Evolutionary conservation across 2,888 invertebrate species (phyloP).

Genomic region (Entomobrya proxima): DNA sequence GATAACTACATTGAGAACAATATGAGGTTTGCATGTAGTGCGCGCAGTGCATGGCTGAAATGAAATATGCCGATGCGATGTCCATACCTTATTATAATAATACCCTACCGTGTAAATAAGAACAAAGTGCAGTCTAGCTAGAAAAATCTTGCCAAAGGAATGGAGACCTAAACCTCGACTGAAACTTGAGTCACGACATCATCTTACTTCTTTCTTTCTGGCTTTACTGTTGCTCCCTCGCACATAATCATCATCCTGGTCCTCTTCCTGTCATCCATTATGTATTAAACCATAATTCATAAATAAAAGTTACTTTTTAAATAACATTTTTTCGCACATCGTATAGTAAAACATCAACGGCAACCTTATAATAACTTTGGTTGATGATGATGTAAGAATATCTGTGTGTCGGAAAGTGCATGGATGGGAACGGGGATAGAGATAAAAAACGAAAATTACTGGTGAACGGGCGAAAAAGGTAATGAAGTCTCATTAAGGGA

Average conservation of each 20-base stretch:
- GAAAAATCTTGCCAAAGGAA: background rate
- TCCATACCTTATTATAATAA: slow-evolving; percentile 17
- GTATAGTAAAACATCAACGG: slow-evolving; percentile 18
- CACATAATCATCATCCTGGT: slow-evolving; percentile 12
- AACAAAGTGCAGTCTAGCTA: background rate
- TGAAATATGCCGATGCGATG: background rate
- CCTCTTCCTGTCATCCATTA: slow-evolving; percentile 41
- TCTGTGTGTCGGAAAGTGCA: too few species aligned
- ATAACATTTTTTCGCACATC: slow-evolving; percentile 62
- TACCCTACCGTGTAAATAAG: background rate
- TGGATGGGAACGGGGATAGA: background rate
- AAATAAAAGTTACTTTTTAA: slow-evolving; percentile 56
- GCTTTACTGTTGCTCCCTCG: slow-evolving; percentile 10
- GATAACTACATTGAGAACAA: background rate
- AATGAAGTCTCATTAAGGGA: slow-evolving; percentile 68
- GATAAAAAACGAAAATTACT: slow-evolving; percentile 34
- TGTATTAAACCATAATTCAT: slow-evolving; percentile 56
- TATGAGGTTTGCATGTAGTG: background rate
- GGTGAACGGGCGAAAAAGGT: slow-evolving; percentile 36
- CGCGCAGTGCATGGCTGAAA: background rate
- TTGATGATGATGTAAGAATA: slow-evolving; percentile 11
- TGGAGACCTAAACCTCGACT: slow-evolving; percentile 21
- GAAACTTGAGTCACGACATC: slow-evolving; percentile 61
- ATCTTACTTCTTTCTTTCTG: background rate
- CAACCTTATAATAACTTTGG: slow-evolving; percentile 25